Conservation (phyloP, 2,888 invertebrate genomes). For the Sisyra nigra region DNA sequence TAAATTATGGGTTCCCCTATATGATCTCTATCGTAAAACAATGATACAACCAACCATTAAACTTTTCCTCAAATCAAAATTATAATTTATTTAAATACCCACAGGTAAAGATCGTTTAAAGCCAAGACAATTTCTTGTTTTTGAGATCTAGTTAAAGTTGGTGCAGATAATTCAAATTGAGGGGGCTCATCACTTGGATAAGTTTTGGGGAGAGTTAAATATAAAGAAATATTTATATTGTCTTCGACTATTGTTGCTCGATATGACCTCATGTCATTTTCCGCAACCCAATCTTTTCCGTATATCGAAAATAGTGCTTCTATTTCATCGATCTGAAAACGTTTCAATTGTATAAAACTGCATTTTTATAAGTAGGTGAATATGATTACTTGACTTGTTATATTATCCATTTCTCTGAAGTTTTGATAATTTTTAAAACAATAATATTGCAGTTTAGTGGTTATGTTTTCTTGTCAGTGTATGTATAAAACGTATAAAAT, state of each 20-base stretch:
- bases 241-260: constrained; percentile 38
- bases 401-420: constrained; percentile 1
- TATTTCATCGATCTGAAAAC: constrained; percentile 43
- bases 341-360: too few relatives aligned
- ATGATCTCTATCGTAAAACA: constrained; percentile 37
- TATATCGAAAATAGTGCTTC: constrained; percentile 59
- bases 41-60: too few relatives aligned
- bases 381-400: constrained; percentile 1
- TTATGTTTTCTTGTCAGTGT: too few relatives aligned
- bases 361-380: too few relatives aligned
- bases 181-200: constrained; percentile 52
- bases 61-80: background rate
- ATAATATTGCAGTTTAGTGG: too few relatives aligned
- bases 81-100: constrained; percentile 22
- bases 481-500: too few relatives aligned
- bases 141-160: constrained; percentile 42
- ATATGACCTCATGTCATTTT: constrained; percentile 39
- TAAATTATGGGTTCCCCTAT: constrained; percentile 53
- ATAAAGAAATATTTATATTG: constrained; percentile 36
- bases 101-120: constrained; percentile 51
- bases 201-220: constrained; percentile 42
- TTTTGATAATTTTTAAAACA: too few relatives aligned
- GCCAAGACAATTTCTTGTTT: constrained; percentile 36
- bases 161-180: constrained; percentile 52
- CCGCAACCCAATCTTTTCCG: constrained; percentile 45